Base-by-base conservation (phyloP, 2,113 vertebrate species). In the Marmota flaviventris region DNA sequence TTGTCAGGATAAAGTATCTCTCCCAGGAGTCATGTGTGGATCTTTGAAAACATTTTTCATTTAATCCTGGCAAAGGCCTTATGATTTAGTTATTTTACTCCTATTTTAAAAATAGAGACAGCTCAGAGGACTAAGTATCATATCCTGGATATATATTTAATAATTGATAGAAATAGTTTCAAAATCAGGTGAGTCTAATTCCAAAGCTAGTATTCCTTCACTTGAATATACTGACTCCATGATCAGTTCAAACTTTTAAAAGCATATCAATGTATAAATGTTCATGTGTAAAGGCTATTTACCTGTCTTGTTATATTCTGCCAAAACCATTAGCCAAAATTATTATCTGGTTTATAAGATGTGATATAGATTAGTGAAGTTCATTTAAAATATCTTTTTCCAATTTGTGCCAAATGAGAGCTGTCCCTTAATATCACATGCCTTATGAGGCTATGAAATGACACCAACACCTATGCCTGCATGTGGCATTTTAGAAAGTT, bases 71-170 rank as follows among this genome's bases (percentile, higher is more conserved):
- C 3, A 82, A 88, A 93, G 81, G 1, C 11, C 10, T 32, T 14
- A 32, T 51, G 27, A 77, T 91, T 18, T 93, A 53, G 27, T 70
- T 79, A n/a, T 81, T 85, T 95, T 53, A 73, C 14, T 96, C 25
- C 45, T 90, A 10, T 56, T 93, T 95, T 42, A 75, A 92, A 97
- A 72, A 76, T 82, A 53, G 72, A 92, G 70, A 89, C 37, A 53
- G 20, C 27, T 69, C 22, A 85, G 65, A 79, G 11, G 14, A 20
- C 56, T 86, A 76, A 96, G 24, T 93, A 84, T 45, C 7, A 32
- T 88, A 75, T 89, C 75, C 56, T 29, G 37, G 48, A n/a, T n/a
- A 51, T 2, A 18, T 77, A 32, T 56, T 39, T 92, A 51, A 18
- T 70, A 84, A 89, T 37, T 70, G 67, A 78, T 48, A 89, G 37